Conservation (phyloP, 2,113 vertebrate species). For the Tringa solitaria region DNA sequence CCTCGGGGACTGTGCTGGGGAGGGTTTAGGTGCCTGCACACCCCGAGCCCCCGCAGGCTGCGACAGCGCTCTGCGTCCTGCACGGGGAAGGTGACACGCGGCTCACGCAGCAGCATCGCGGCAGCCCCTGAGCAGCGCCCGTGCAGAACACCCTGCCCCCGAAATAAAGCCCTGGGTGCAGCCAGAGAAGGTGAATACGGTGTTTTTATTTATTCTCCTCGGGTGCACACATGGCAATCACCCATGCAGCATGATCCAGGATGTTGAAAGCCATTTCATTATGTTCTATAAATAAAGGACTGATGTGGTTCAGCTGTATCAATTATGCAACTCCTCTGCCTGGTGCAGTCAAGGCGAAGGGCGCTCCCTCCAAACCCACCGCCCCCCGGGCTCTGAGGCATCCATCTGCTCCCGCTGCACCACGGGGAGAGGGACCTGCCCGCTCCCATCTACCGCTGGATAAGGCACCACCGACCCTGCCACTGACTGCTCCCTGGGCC, state of each 20-base stretch:
- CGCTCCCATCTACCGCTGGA: neutral
- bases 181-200: neutral
- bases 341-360: constrained; percentile 45
- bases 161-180: neutral
- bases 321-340: constrained; percentile 60
- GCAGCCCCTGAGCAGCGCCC: neutral
- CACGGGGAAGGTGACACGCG: rapidly evolving
- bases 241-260: neutral
- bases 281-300: constrained; percentile 63
- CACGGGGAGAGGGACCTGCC: constrained; percentile 33
- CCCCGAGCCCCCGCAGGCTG: neutral
- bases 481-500: constrained; percentile 30
- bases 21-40: rapidly evolving
- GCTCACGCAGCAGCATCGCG: rapidly evolving
- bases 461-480: neutral
- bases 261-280: constrained; percentile 64
- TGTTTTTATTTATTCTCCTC: constrained; percentile 43
- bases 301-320: constrained; percentile 63
- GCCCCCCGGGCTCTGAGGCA: neutral
- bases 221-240: constrained; percentile 23
- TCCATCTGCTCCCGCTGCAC: constrained; percentile 10
- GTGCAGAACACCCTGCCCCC: neutral
- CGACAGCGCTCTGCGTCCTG: rapidly evolving
- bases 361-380: constrained; percentile 45
- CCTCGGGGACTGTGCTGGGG: neutral